A percentile compares a stretch with the other conserved stretches of the same genome.
phyloP scores from a whole-genome alignment of 2,888 invertebrate genomes.

The Dyspetes luteomarginatus region DNA sequence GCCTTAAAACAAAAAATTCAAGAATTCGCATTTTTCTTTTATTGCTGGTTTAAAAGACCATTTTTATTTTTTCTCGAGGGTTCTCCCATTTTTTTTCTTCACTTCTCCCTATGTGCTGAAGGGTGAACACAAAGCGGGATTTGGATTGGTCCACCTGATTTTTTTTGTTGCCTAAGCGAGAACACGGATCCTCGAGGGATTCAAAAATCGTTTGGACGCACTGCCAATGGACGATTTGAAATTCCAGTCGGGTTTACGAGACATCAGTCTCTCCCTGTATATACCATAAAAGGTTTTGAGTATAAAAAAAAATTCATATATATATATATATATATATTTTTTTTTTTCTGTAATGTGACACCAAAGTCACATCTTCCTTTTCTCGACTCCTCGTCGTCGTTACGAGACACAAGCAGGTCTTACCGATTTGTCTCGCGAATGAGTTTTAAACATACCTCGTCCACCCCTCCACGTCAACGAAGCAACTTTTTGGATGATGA shows the following conservation, averaged over 20 bases:
- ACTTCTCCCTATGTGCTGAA: neutral
- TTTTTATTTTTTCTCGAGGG: conserved; percentile 71
- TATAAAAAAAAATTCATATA: neutral
- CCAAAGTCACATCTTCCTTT: conserved; percentile 42
- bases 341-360: conserved; percentile 21
- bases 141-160: neutral
- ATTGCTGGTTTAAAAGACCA: conserved; percentile 82
- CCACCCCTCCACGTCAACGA: neutral
- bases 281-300: conserved; percentile 48
- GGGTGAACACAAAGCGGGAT: neutral
- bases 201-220: conserved; percentile 78
- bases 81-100: conserved; percentile 21
- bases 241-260: conserved; percentile 78
- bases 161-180: conserved; percentile 53
- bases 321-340: neutral
- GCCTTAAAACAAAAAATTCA: conserved; percentile 79
- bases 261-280: conserved; percentile 75
- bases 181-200: conserved; percentile 68
- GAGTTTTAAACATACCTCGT: conserved; percentile 67
- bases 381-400: conserved; percentile 15
- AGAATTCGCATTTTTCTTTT: conserved; percentile 81
- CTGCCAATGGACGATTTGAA: conserved; percentile 71
- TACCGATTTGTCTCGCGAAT: conserved; percentile 76
- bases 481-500: neutral
- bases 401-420: conserved; percentile 71